phyloP scores from a whole-genome alignment of 2,797 vertebrate genomes.

The Hypotaenidia okinawae region DNA sequence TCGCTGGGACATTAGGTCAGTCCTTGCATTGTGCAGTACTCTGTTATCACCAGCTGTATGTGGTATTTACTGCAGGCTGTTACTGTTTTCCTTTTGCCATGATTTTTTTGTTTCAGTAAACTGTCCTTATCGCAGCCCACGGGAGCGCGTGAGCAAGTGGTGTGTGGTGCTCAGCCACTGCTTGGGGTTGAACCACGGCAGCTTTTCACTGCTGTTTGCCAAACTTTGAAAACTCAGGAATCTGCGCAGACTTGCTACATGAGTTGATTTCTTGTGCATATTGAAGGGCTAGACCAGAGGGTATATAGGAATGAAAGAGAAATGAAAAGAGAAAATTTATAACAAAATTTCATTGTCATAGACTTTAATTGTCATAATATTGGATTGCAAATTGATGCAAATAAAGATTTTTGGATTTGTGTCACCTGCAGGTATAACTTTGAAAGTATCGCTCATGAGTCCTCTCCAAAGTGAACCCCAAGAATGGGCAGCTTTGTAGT shows the following conservation, averaged over 20 bases:
- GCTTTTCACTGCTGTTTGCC: not conserved
- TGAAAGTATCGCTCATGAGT: not conserved
- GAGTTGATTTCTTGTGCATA: not conserved
- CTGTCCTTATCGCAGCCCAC: no score
- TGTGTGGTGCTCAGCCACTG: no score
- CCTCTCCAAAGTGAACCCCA: not conserved
- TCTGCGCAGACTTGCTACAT: rapidly evolving
- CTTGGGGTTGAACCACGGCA: no score
- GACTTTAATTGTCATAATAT: not conserved
- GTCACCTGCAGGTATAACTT: not conserved
- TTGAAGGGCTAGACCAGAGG: not conserved
- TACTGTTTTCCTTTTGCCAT: no score
- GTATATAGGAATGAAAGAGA: not conserved
- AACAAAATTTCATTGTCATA: not conserved
- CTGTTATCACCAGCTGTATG: no score
- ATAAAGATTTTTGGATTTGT: not conserved
- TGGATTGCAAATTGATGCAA: not conserved
- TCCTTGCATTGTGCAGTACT: no score
- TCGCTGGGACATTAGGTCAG: no score
- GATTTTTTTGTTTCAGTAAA: no score
- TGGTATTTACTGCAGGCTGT: no score
- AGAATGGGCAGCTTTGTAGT: not conserved
- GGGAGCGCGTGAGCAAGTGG: no score
- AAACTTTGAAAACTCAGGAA: not conserved
- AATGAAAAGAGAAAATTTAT: not conserved